These are phyloP conservation scores for Zaprionus davidi DNA, from an alignment of 1,140 invertebrate genomes.

Conservation along the genomic window DNA sequence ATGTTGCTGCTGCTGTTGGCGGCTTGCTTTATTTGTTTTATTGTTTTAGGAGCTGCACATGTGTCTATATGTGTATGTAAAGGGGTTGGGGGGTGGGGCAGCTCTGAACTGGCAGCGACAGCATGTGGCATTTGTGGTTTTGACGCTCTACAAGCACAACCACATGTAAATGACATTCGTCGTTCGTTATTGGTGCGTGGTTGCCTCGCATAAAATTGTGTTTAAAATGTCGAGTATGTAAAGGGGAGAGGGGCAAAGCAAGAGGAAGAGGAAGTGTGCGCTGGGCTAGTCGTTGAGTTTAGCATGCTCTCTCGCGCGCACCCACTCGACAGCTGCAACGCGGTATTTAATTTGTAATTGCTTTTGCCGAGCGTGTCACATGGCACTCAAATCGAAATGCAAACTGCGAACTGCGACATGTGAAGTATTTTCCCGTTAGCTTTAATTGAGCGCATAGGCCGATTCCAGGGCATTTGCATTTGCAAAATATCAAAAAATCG, in stretches of 20 bases:
- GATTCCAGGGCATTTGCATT: slow-evolving; percentile 31
- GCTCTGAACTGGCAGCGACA: slow-evolving; percentile 37
- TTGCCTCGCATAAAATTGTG: slow-evolving; percentile 74
- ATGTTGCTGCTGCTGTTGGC: slow-evolving; percentile 63
- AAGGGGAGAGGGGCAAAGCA: neutral
- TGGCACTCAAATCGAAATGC: slow-evolving; percentile 39
- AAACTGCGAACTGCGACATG: slow-evolving; percentile 1
- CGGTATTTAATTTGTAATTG: slow-evolving; percentile 80
- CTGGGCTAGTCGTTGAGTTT: slow-evolving; percentile 37
- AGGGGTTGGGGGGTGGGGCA: neutral
- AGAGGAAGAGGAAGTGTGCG: neutral
- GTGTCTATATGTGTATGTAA: slow-evolving; percentile 1
- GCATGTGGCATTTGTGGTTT: slow-evolving; percentile 82
- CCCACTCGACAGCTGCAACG: slow-evolving; percentile 49
- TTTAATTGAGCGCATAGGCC: slow-evolving; percentile 63
- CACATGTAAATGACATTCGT: slow-evolving; percentile 82
- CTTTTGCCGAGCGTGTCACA: slow-evolving; percentile 63
- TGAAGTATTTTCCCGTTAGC: slow-evolving; percentile 12
- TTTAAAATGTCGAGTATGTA: slow-evolving; percentile 47
- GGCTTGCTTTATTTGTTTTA: slow-evolving; percentile 79
- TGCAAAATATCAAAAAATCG: neutral
- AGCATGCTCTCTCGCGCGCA: neutral
- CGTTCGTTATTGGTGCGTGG: slow-evolving; percentile 80
- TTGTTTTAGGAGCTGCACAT: slow-evolving; percentile 58
- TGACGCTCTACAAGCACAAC: slow-evolving; percentile 78